Conservation (phyloP, 2,888 invertebrate genomes). For the Selenia dentaria region DNA sequence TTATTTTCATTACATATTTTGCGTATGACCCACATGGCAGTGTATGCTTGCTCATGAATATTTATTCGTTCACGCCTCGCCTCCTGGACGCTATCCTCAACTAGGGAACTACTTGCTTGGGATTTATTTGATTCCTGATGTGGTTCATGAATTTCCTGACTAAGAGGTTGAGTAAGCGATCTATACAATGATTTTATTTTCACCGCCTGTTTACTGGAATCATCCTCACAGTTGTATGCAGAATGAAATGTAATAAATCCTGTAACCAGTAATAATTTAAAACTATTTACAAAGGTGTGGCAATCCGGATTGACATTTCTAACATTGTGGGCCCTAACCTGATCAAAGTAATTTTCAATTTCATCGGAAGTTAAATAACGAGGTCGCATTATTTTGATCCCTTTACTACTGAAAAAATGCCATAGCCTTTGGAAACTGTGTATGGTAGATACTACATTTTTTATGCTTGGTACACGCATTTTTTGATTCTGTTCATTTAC, state of each 20-base stretch:
- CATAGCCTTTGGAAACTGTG: not conserved
- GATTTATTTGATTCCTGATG: no score
- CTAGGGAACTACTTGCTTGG: not conserved
- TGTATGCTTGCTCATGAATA: no score
- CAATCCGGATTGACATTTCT: not conserved
- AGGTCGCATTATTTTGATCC: not conserved
- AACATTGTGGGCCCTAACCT: not conserved
- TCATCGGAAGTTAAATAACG: not conserved
- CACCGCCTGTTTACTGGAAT: not conserved
- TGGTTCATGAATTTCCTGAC: no score
- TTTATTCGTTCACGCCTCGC: no score
- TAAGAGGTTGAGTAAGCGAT: no score
- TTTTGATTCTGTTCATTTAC: no score
- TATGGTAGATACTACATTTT: not conserved
- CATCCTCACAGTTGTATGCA: not conserved
- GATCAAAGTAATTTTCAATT: constrained; percentile 7
- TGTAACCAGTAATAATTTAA: not conserved
- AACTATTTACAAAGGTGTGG: constrained; percentile 1
- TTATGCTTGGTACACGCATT: not conserved
- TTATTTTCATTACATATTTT: no score
- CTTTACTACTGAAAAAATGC: not conserved
- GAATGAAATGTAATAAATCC: not conserved
- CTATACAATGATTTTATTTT: not conserved
- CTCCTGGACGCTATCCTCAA: no score
- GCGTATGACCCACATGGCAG: no score